Evolutionary conservation across 2,888 invertebrate genomes (phyloP).

Genomic region (Nemurella pictetii): DNA sequence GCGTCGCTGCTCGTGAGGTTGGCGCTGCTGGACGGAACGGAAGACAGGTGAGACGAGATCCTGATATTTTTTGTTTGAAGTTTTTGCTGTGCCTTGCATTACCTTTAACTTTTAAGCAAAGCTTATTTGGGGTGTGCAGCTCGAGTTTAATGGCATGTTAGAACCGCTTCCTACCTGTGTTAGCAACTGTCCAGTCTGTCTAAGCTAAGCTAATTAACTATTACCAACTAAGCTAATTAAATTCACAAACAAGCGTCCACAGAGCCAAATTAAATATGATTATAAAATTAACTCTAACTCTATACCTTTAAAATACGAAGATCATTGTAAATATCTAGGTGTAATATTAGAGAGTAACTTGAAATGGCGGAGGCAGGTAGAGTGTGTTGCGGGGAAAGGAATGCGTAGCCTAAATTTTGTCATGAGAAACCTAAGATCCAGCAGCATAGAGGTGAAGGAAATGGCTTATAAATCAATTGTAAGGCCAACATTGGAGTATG

Average conservation of each 20-base stretch:
- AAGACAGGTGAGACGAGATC: slow-evolving; percentile 7
- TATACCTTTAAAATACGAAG: neutral
- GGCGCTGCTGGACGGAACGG: neutral
- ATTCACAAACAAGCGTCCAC: neutral
- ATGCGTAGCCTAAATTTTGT: neutral
- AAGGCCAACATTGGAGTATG: slow-evolving; percentile 4
- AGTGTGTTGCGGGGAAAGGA: neutral
- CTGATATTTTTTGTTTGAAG: no score
- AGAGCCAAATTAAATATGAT: neutral
- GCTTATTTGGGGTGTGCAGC: no score
- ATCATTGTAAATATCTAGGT: neutral
- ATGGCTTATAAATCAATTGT: neutral
- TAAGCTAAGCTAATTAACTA: no score
- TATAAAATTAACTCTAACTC: neutral
- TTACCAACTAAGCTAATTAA: neutral
- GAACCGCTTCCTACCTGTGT: no score
- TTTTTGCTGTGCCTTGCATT: neutral
- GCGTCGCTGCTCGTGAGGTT: neutral
- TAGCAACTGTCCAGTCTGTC: no score
- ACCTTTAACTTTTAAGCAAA: no score
- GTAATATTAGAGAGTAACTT: neutral
- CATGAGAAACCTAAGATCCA: neutral
- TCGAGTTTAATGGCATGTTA: no score
- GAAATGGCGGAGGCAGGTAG: neutral
- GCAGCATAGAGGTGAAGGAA: neutral